Percentiles rank a stretch among this genome's conserved stretches.
Evolutionary conservation across 1,140 invertebrate species (phyloP).

Genomic region (Pararge aegeria): DNA sequence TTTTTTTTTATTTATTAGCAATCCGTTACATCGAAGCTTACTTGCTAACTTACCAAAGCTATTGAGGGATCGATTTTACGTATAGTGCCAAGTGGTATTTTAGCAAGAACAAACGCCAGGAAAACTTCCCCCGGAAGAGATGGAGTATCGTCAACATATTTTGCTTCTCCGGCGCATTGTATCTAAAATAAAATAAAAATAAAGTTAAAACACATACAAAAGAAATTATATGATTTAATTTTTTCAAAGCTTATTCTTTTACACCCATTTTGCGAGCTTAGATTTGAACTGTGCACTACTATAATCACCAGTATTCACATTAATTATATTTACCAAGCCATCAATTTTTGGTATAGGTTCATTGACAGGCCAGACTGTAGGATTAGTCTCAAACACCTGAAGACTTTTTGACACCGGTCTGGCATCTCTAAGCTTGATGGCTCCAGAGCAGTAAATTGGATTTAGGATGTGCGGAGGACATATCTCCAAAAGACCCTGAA

Average conservation of each 20-base stretch:
- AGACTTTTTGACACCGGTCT: constrained; percentile 82
- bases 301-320: too few relatives aligned
- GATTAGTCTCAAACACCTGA: constrained; percentile 84
- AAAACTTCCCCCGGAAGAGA: constrained; percentile 80
- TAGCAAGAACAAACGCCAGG: constrained; percentile 81
- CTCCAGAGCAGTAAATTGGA: constrained; percentile 71
- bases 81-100: constrained; percentile 55
- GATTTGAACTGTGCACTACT: too few relatives aligned
- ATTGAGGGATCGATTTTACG: constrained; percentile 77
- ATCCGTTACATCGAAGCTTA: background rate
- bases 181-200: constrained; percentile 56
- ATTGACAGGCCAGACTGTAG: constrained; percentile 84
- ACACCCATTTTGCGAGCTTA: too few relatives aligned
- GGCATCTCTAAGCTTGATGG: constrained; percentile 57
- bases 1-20: too few relatives aligned
- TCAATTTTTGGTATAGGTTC: constrained; percentile 86
- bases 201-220: background rate
- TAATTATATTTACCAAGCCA: constrained; percentile 77
- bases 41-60: background rate
- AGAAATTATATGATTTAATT: too few relatives aligned
- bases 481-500: constrained; percentile 49
- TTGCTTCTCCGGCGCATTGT: constrained; percentile 82
- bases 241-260: too few relatives aligned
- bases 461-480: constrained; percentile 59
- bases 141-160: constrained; percentile 83